Conservation (phyloP, 2,113 vertebrate species). For the Danionella cerebrum region DNA sequence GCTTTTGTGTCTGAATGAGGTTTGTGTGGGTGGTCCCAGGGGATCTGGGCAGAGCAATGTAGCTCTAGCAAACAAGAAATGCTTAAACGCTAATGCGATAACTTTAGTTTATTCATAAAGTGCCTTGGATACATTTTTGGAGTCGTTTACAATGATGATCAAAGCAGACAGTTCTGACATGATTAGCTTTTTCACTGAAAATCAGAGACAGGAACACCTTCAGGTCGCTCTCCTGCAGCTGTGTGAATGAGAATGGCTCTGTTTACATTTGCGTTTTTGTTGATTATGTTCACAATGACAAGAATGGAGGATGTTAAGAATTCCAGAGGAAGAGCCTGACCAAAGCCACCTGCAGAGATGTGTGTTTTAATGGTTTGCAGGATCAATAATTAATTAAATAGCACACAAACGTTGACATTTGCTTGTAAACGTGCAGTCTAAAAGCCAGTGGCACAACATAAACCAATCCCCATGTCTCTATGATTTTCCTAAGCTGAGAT, state of each 20-base stretch:
- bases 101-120: not conserved
- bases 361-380: conserved; percentile 6
- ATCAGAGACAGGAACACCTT: too few relatives aligned
- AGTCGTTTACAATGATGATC: too few relatives aligned
- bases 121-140: too few relatives aligned
- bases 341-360: conserved; percentile 27
- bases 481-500: too few relatives aligned
- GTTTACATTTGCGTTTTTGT: conserved; percentile 26
- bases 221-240: too few relatives aligned
- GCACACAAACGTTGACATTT: too few relatives aligned
- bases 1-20: conserved; percentile 18
- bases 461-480: too few relatives aligned
- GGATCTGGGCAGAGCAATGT: conserved; percentile 29
- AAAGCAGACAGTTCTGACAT: too few relatives aligned
- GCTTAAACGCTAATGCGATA: not conserved
- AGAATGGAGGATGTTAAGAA: not conserved
- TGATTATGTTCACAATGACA: not conserved
- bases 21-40: conserved; percentile 56
- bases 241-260: conserved; percentile 25
- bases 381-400: too few relatives aligned
- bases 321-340: not conserved
- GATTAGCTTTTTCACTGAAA: not conserved
- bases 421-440: too few relatives aligned
- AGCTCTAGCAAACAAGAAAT: not conserved
- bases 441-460: too few relatives aligned